Base-by-base conservation (phyloP, 2,797 vertebrate species). In the Cygnus olor region DNA sequence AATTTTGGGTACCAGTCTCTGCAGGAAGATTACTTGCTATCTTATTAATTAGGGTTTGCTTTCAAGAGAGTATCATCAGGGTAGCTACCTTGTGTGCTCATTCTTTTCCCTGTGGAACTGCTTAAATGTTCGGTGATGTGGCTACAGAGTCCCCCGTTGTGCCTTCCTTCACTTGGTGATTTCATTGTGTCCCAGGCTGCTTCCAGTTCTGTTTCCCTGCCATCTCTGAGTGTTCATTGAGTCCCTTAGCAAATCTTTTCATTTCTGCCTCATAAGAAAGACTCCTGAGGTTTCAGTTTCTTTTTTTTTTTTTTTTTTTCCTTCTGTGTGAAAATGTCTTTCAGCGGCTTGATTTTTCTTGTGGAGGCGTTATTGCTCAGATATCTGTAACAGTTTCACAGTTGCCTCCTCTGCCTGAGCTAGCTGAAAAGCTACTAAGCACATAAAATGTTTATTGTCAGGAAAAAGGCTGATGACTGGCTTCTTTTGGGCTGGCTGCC, bases 371-470 rank as follows among this genome's bases (percentile, higher is more conserved):
- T 85, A 57, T 47, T 86, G 32, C 74, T 94, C 53, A 60, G 40
- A 42, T 74, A 57, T 34, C 56, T 80, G 5, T 68, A 70, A 68
- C 27, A 27, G 27, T 64, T 95, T 82, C 34, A 87, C 28, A 65
- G 36, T 71, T 90, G 49, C 30, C 20, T 64, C 27, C 47, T 82
- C 53, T 87, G 28, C 71, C 14, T 64, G 68, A 90, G n/a, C 88
- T 84, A 77, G 56, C 28, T 16, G 45, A 66, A 91, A 91, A 81
- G 17, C 85, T 79, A 17, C 81, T 70, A 32, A 93, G 61, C 17
- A 27, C 0, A 0, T 64, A 21, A 57, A 86, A 80, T 65, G 9
- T 22, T 38, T 90, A 57, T 16, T 73, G 51, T 40, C 6, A 8
- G 38, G 27, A 76, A 9, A 47, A 51, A 66, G 14, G 42, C 34